phyloP scores from a whole-genome alignment of 2,797 vertebrate genomes.

The Halcyon smyrnensis region DNA sequence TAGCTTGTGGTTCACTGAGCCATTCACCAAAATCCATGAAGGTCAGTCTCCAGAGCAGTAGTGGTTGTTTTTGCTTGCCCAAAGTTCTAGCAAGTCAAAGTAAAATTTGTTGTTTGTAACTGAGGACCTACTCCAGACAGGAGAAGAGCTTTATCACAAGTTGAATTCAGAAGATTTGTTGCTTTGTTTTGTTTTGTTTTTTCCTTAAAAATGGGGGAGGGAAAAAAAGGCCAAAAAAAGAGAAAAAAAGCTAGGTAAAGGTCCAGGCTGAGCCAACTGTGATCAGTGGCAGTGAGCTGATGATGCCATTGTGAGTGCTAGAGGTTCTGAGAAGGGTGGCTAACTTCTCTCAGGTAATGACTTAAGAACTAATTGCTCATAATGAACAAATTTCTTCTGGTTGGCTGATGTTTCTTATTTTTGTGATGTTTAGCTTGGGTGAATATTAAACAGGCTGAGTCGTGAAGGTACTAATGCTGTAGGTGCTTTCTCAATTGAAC shows the following conservation, averaged over 20 bases:
- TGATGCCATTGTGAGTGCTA: neutral
- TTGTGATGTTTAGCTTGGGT: neutral
- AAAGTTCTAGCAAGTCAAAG: neutral
- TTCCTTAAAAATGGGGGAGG: fast-evolving
- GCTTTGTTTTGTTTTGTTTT: neutral
- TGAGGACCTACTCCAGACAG: neutral
- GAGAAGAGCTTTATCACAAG: fast-evolving
- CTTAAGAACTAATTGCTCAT: neutral
- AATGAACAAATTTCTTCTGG: neutral
- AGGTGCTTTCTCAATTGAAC: neutral
- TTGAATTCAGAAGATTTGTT: neutral
- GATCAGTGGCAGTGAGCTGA: neutral
- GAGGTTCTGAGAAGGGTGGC: neutral
- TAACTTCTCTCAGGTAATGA: neutral
- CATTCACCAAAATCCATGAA: fast-evolving
- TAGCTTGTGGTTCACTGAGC: neutral
- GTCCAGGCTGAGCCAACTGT: fast-evolving
- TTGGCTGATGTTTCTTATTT: neutral
- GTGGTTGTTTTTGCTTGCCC: neutral
- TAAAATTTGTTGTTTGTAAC: neutral
- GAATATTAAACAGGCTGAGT: neutral
- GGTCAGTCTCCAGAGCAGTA: neutral
- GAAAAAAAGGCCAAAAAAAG: neutral
- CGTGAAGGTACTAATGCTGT: neutral
- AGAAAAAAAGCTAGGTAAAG: neutral